phyloP scores from a whole-genome alignment of 1,140 invertebrate genomes.

The Pollicipes pollicipes region DNA sequence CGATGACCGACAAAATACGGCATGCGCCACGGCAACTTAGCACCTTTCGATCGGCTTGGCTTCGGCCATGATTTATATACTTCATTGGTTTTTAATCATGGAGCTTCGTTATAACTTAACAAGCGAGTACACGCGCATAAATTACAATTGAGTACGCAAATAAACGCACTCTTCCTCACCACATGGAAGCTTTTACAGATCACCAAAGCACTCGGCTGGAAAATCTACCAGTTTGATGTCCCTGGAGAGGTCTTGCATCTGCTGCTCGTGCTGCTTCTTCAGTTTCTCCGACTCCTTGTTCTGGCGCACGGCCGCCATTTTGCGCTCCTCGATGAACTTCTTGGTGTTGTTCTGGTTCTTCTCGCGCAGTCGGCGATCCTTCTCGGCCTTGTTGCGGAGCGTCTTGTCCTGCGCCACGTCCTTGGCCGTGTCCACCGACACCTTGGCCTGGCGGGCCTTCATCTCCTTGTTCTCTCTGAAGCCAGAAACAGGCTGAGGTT shows the following conservation, averaged over 20 bases:
- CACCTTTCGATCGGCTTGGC: no score
- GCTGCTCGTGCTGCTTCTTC: slow-evolving; percentile 76
- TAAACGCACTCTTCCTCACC: no score
- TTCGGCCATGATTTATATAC: no score
- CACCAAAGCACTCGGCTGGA: no score
- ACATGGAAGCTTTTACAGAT: no score
- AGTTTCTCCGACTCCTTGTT: slow-evolving; percentile 84
- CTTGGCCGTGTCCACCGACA: slow-evolving; percentile 89
- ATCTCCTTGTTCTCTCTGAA: slow-evolving; percentile 79
- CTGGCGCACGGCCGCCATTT: slow-evolving; percentile 68
- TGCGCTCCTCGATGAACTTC: slow-evolving; percentile 94
- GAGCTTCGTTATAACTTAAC: no score
- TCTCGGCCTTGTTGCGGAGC: slow-evolving; percentile 89
- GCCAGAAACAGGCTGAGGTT: no score
- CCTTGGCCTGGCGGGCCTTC: slow-evolving; percentile 84
- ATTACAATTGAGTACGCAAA: no score
- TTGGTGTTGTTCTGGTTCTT: slow-evolving; percentile 98
- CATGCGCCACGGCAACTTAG: no score
- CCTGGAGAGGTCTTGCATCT: slow-evolving; percentile 71
- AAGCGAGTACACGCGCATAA: no score
- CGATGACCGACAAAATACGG: no score
- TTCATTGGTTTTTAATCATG: no score
- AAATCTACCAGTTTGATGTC: slow-evolving; percentile 46
- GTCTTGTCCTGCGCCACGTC: slow-evolving; percentile 91
- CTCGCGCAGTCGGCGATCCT: slow-evolving; percentile 78